Evolutionary conservation across 2,113 vertebrate species (phyloP), one percentile per base, ranked within the genome.

Genomic region (Coreoperca whiteheadi): DNA sequence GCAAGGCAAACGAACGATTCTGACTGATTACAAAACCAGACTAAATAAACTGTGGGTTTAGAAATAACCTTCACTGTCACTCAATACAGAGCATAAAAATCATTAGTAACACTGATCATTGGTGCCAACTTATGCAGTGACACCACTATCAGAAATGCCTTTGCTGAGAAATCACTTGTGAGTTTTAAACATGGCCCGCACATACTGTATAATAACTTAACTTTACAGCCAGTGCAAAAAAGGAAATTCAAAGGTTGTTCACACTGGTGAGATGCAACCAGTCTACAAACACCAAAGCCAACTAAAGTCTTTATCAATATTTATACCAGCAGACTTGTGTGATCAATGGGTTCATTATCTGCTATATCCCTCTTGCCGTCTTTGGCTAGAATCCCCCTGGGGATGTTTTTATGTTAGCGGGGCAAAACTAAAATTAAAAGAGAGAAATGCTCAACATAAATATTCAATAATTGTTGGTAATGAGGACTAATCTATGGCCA

Each of bases 311-410:
- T 59, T 76, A 60, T 74, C 64, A 60, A 76, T 80, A 71, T 82
- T 85, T 81, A 70, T 53, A 79, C 41, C 70, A 86, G n/a, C 48
- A 34, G 82, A 60, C 37, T 37, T 18, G 74, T 32, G 54, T 74
- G 59, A 87, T 85, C 77, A 82, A 63, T 89, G 65, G 34, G 6
- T 69, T 78, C 74, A 83, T 83, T 66, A 81, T 48, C 54, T 41
- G 69, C 37, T 80, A 43, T 68, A 79, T 74, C 37, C 37, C 14
- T 64, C 50, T 59, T 71, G 41, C 70, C 71, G 67, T 80, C 74
- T 88, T 79, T 78, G 50, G 64, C 57, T 32, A 21, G 16, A 74
- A 54, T 39, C 12, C 57, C 57, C 53, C 61, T 15, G 25, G 50
- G 63, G 32, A 37, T 39, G 46, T 56, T 75, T 83, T 79, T 50